Evolutionary conservation across 2,888 invertebrate species (phyloP), one percentile per base, ranked within the genome.

Genomic region (Perizoma flavofasciatum): DNA sequence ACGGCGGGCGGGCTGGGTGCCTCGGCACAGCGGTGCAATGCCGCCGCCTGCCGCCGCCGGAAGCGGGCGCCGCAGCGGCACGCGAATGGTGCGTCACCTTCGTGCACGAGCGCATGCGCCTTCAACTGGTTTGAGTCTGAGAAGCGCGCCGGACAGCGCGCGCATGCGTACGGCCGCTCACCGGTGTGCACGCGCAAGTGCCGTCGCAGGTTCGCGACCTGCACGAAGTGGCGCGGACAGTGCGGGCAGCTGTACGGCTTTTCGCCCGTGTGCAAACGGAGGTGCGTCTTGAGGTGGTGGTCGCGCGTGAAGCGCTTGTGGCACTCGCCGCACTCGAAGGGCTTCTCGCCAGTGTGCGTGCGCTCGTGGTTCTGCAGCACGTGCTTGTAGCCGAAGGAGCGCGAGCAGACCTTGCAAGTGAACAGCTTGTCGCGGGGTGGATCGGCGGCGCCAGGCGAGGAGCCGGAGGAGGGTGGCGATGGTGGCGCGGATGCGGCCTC

Each of bases 261-360:
- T 83, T 98, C 98, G 0, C 98, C 98, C 1, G 98, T 98, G 84
- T 98, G 98, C 63, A 98, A 90, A 34, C 98, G 93, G 93, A 98
- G 96, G 86, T 98, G 98, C 0, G 98, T 98, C 88, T 98, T 98
- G 54, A 98, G 92, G 77, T 98, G 98, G 78, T 98, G 98, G 81
- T 98, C 98, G 51, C 98, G 94, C 1, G 98, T 98, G 86, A 98
- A 98, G 67, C 97, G 94, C 85, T 98, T 98, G 82, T 97, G 96
- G 81, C 98, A 98, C 84, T 97, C 96, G 37, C 95, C 95, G 78
- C 98, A 98, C 81, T 97, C 96, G 89, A 98, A 98, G 0, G 98
- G 98, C 77, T 98, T 98, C 81, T 98, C 98, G 0, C 98, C 98
- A 0, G 98, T 98, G 83, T 98, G 98, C 0, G 98, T 98, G 71